Evolutionary conservation across 2,113 vertebrate species (phyloP).

Genomic region (Hydrolagus affinis): DNA sequence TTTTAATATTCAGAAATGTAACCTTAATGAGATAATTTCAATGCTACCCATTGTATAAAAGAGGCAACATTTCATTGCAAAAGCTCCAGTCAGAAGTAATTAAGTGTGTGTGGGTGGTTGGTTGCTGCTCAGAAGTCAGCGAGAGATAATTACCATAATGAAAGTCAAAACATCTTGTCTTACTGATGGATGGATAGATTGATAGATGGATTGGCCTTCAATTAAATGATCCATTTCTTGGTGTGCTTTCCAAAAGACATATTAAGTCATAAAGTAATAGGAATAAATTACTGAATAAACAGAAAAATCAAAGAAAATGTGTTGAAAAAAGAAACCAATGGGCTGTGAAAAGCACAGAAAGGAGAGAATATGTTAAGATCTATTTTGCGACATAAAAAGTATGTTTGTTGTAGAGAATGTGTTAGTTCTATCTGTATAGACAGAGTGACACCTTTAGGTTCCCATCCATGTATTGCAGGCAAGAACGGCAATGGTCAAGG

Average conservation of each 20-base stretch:
- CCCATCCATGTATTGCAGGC: neutral
- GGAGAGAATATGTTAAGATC: neutral
- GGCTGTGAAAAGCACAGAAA: neutral
- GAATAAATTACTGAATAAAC: neutral
- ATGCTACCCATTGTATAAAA: neutral
- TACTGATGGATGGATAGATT: conserved; percentile 11
- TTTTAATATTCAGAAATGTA: neutral
- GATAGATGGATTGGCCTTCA: conserved; percentile 11
- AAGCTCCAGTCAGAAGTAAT: conserved; percentile 26
- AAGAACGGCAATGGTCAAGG: neutral
- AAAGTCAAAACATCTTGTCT: conserved; percentile 23
- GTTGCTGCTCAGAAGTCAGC: conserved; percentile 13
- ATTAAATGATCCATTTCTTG: conserved; percentile 19
- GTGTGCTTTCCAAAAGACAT: neutral
- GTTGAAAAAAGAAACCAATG: neutral
- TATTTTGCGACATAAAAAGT: neutral
- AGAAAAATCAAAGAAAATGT: neutral
- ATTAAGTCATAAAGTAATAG: neutral
- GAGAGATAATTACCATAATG: conserved; percentile 20
- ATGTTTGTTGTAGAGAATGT: neutral
- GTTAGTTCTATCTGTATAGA: neutral
- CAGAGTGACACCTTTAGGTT: conserved; percentile 28
- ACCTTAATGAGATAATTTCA: neutral
- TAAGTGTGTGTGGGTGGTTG: conserved; percentile 24
- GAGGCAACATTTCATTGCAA: neutral